phyloP scores from a whole-genome alignment of 2,797 vertebrate species.

The Pangasius larnaudii region DNA sequence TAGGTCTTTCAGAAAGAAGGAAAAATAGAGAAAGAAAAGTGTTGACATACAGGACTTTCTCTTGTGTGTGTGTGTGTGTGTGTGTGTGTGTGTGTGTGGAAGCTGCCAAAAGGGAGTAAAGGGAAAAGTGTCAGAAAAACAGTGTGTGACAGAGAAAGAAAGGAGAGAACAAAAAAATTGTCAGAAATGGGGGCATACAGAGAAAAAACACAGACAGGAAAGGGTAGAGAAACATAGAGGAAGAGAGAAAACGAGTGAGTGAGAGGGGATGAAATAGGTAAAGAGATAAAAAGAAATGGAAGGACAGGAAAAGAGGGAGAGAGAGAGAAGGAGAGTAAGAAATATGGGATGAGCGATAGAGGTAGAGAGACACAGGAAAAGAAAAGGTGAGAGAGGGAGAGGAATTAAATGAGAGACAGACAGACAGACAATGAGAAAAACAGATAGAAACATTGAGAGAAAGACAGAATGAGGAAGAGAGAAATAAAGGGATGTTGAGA shows the following conservation, averaged over 20 bases:
- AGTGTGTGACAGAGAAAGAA: slow-evolving; percentile 48
- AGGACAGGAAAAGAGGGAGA: slow-evolving; percentile 26
- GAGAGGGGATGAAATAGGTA: neutral
- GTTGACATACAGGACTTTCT: slow-evolving; percentile 26
- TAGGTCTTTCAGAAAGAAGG: slow-evolving; percentile 47
- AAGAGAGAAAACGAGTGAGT: slow-evolving; percentile 13
- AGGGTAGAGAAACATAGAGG: slow-evolving; percentile 35
- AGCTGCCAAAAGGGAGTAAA: slow-evolving; percentile 3
- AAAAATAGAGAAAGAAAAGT: slow-evolving; percentile 13
- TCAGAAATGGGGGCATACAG: neutral
- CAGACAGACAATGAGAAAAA: neutral
- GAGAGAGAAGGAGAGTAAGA: neutral
- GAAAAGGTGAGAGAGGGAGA: slow-evolving; percentile 43
- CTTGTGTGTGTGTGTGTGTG: slow-evolving; percentile 12
- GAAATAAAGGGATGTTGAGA: neutral
- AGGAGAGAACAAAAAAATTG: slow-evolving; percentile 54
- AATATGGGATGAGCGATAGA: neutral
- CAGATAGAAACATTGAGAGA: neutral
- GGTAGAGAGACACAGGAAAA: neutral
- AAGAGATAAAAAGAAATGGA: neutral
- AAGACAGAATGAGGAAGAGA: neutral
- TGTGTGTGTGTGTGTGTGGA: slow-evolving; percentile 12
- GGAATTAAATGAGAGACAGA: slow-evolving; percentile 7
- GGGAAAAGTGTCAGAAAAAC: slow-evolving; percentile 40
- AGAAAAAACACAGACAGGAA: slow-evolving; percentile 15